Percentiles rank a stretch among this genome's conserved stretches.
These are phyloP conservation scores for Acleris cristana DNA, from an alignment of 2,888 invertebrate genomes.

Conservation along the genomic window DNA sequence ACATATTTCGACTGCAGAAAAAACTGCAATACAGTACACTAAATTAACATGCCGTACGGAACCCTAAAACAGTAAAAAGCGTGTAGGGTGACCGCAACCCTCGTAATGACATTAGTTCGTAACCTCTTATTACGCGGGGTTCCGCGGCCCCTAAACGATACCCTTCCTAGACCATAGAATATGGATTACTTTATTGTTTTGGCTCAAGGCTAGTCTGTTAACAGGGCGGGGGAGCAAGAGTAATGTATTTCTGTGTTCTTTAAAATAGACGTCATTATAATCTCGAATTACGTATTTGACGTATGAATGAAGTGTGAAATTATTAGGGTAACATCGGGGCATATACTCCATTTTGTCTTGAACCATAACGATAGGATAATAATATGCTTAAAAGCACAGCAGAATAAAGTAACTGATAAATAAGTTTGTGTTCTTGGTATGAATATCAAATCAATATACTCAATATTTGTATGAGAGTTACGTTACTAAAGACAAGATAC, in stretches of 20 bases:
- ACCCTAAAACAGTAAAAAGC: slow-evolving; percentile 63
- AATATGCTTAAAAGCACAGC: no score
- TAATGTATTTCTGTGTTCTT: not conserved
- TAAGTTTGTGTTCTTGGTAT: not conserved
- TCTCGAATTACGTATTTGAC: no score
- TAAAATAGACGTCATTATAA: not conserved
- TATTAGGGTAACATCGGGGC: no score
- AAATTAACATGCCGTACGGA: not conserved
- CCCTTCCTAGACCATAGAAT: slow-evolving; percentile 18
- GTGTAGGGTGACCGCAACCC: slow-evolving; percentile 57
- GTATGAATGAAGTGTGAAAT: no score
- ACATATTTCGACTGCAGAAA: no score
- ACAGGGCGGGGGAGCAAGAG: not conserved
- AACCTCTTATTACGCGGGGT: slow-evolving; percentile 66
- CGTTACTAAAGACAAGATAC: no score
- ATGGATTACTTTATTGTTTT: slow-evolving; percentile 28
- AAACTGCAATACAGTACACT: no score
- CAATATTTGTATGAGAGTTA: not conserved
- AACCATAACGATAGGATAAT: no score
- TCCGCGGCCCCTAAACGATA: slow-evolving; percentile 24
- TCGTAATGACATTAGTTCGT: slow-evolving; percentile 73
- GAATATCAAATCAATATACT: not conserved
- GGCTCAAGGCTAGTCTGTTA: slow-evolving; percentile 13
- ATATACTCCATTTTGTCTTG: no score
- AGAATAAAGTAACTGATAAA: no score